A percentile compares a stretch with the other conserved stretches of the same genome.
Conservation (phyloP, 2,888 invertebrate genomes). For the Isoperla grammatica region DNA sequence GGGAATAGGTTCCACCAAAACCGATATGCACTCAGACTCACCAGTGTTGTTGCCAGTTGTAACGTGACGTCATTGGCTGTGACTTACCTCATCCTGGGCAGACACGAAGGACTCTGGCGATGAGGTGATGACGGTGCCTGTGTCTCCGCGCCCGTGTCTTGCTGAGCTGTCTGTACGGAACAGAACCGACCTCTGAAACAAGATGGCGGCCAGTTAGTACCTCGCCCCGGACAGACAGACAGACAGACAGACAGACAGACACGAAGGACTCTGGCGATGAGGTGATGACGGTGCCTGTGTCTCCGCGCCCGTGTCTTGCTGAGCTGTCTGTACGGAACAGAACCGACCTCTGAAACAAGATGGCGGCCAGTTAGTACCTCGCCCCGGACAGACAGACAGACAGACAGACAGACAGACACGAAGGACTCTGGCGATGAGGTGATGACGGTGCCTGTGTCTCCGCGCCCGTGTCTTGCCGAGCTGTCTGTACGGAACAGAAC, state of each 20-base stretch:
- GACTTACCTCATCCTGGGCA: constrained; percentile 78
- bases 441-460: constrained; percentile 43
- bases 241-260: too few relatives aligned
- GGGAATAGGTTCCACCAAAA: too few relatives aligned
- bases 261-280: constrained; percentile 95
- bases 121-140: constrained; percentile 55
- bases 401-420: too few relatives aligned
- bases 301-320: constrained; percentile 27
- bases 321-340: constrained; percentile 70
- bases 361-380: too few relatives aligned
- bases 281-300: constrained; percentile 52
- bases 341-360: constrained; percentile 64
- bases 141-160: constrained; percentile 21
- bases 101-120: constrained; percentile 95
- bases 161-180: constrained; percentile 67
- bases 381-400: too few relatives aligned
- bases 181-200: constrained; percentile 69
- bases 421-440: constrained; percentile 93
- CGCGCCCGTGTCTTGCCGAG: constrained; percentile 33
- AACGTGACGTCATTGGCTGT: too few relatives aligned
- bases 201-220: too few relatives aligned
- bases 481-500: constrained; percentile 77
- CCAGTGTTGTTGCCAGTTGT: too few relatives aligned
- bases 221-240: too few relatives aligned
- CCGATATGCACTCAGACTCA: too few relatives aligned